Conservation (phyloP, 2,797 vertebrate genomes). For the Halcyon chelicuti region DNA sequence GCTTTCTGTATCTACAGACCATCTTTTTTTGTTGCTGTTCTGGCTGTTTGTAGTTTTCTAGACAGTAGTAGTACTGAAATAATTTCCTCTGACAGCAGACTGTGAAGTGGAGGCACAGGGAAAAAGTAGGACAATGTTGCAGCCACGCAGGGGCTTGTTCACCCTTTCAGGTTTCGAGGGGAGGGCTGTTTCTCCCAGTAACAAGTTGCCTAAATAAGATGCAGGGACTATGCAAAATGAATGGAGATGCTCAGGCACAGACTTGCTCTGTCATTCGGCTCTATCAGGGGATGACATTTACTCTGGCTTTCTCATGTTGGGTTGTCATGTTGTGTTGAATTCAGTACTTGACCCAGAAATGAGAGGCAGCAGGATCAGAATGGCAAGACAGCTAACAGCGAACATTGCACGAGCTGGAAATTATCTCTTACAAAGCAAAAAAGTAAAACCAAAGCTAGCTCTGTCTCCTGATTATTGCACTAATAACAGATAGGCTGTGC, state of each 20-base stretch:
- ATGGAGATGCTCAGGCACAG: conserved; percentile 77
- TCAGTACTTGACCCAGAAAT: conserved; percentile 75
- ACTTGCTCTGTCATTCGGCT: conserved; percentile 71
- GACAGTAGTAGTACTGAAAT: conserved; percentile 86
- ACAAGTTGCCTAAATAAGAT: conserved; percentile 79
- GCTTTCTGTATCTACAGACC: not conserved
- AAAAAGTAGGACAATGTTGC: conserved; percentile 82
- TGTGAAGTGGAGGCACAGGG: conserved; percentile 83
- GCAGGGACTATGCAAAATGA: conserved; percentile 76
- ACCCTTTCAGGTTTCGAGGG: conserved; percentile 73
- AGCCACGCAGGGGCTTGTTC: conserved; percentile 81
- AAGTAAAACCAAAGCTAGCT: not conserved
- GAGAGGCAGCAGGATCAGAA: conserved; percentile 19
- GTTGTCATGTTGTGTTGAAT: conserved; percentile 76
- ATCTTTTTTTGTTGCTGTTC: conserved; percentile 54
- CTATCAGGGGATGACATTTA: conserved; percentile 48
- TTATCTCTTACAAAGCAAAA: not conserved
- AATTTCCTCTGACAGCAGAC: conserved; percentile 85
- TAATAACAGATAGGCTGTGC: not conserved
- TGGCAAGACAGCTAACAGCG: not conserved
- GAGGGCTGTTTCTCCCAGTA: conserved; percentile 73
- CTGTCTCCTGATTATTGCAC: not conserved
- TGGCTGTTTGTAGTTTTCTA: conserved; percentile 82
- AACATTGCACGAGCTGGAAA: not conserved
- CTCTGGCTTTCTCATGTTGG: not conserved